Conservation (phyloP, 2,888 invertebrate genomes). For the Hipparchia semele region DNA sequence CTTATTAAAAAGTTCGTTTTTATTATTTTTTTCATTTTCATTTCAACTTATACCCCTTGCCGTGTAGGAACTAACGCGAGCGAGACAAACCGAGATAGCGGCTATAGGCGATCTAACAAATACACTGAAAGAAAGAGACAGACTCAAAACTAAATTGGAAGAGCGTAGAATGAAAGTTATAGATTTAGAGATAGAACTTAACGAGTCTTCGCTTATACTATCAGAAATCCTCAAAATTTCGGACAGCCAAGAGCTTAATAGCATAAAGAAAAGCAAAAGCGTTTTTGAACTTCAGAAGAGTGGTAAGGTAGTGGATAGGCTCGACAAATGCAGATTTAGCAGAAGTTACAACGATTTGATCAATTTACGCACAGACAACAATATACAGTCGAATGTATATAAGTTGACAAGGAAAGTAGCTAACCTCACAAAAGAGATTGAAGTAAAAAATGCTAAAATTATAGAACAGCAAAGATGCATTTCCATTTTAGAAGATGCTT, state of each 20-base stretch:
- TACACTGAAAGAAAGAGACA: constrained; percentile 64
- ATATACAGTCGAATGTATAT: constrained; percentile 55
- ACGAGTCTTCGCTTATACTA: constrained; percentile 78
- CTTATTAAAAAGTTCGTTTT: constrained; percentile 59
- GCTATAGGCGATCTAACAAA: constrained; percentile 66
- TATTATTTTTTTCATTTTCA: constrained; percentile 59
- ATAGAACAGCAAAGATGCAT: constrained; percentile 82
- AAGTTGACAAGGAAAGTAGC: constrained; percentile 71
- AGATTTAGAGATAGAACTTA: constrained; percentile 80
- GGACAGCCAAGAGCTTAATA: constrained; percentile 62
- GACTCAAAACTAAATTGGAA: constrained; percentile 66
- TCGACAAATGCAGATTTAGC: constrained; percentile 78
- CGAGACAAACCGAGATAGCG: constrained; percentile 68
- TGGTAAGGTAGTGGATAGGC: constrained; percentile 84
- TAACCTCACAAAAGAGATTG: constrained; percentile 73
- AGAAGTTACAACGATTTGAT: constrained; percentile 70
- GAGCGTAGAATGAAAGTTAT: constrained; percentile 73
- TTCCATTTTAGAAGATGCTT: constrained; percentile 78
- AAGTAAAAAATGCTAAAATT: constrained; percentile 79
- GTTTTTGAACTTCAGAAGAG: constrained; percentile 80
- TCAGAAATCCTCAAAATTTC: constrained; percentile 78
- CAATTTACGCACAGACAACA: constrained; percentile 52
- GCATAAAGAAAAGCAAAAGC: constrained; percentile 72
- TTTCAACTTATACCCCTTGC: constrained; percentile 65
- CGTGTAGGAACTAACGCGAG: constrained; percentile 68